Percentiles rank a stretch among this genome's conserved stretches.
Evolutionary conservation across 2,113 vertebrate genomes (phyloP).

Genomic region (Thymallus thymallus): DNA sequence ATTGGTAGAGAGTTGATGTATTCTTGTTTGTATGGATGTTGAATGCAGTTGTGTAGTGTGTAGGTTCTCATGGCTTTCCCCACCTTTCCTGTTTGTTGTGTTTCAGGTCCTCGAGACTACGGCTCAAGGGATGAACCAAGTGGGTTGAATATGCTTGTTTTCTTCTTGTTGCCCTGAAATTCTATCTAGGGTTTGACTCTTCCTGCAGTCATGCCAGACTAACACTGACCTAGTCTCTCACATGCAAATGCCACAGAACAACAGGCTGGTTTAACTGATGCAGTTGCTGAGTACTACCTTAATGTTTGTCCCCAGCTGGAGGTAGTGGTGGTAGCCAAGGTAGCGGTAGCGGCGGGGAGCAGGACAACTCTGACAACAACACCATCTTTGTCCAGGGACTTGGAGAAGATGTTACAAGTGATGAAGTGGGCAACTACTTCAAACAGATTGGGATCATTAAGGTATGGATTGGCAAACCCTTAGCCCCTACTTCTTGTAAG

Average conservation of each 20-base stretch:
- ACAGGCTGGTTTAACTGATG: not conserved
- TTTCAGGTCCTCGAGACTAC: constrained; percentile 90
- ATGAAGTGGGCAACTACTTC: constrained; percentile 95
- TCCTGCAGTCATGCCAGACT: not conserved
- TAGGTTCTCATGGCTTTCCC: constrained; percentile 35
- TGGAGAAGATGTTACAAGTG: constrained; percentile 85
- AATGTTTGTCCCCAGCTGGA: constrained; percentile 39
- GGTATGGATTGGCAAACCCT: constrained; percentile 61
- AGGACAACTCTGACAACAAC: constrained; percentile 99
- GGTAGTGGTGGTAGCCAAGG: constrained; percentile 2
- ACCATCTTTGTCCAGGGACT: constrained; percentile 98
- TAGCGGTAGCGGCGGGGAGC: constrained; percentile 74
- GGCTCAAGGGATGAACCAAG: constrained; percentile 86
- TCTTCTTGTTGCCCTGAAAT: not conserved
- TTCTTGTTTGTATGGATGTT: constrained; percentile 26
- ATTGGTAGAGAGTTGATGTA: constrained; percentile 52
- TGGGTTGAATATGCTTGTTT: constrained; percentile 51
- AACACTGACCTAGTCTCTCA: constrained; percentile 10
- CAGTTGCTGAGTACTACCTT: not conserved
- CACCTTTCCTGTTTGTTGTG: constrained; percentile 58
- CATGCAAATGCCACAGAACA: not conserved
- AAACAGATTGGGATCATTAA: constrained; percentile 99
- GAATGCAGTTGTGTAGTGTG: not conserved
- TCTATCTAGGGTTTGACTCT: not conserved
- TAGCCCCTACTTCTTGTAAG: not conserved